These are phyloP conservation scores for Diploscapter pachys DNA, from an alignment of 1,140 invertebrate genomes.

Conservation along the genomic window DNA sequence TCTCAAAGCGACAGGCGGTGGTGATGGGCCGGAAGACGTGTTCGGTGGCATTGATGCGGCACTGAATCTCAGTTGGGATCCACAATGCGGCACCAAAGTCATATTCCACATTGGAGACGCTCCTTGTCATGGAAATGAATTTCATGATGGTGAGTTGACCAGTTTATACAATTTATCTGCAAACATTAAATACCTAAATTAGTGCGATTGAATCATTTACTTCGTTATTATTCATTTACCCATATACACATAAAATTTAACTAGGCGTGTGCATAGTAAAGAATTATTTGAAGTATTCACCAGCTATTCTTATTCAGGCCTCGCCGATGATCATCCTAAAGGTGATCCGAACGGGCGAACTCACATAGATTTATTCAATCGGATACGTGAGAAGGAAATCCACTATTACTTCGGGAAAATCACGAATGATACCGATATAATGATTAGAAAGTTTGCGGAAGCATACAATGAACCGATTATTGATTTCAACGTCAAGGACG, in stretches of 20 bases:
- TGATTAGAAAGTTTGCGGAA: slow-evolving; percentile 16
- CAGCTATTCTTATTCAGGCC: too few species aligned
- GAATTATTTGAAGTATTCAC: too few species aligned
- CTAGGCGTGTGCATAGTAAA: too few species aligned
- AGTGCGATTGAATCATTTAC: too few species aligned
- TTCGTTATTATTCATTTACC: too few species aligned
- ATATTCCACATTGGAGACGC: slow-evolving; percentile 19
- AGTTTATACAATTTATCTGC: too few species aligned
- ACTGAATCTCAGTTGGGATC: slow-evolving; percentile 6
- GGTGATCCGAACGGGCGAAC: slow-evolving; percentile 22
- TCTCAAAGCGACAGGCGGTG: background rate
- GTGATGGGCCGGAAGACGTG: slow-evolving; percentile 16
- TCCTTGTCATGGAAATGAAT: slow-evolving; percentile 19
- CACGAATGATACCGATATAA: slow-evolving; percentile 6
- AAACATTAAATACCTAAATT: too few species aligned
- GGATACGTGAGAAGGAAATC: background rate
- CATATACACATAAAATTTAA: too few species aligned
- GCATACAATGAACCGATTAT: slow-evolving; percentile 11
- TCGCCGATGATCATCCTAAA: slow-evolving; percentile 11
- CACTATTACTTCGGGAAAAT: slow-evolving; percentile 26
- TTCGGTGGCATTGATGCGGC: slow-evolving; percentile 19
- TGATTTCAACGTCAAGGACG: slow-evolving; percentile 17
- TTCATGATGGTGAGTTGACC: too few species aligned
- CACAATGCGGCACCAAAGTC: slow-evolving; percentile 7
- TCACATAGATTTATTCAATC: slow-evolving; percentile 12